Evolutionary conservation across 1,140 invertebrate genomes (phyloP), one percentile per base, ranked within the genome.

Genomic region (Caerostris darwini): DNA sequence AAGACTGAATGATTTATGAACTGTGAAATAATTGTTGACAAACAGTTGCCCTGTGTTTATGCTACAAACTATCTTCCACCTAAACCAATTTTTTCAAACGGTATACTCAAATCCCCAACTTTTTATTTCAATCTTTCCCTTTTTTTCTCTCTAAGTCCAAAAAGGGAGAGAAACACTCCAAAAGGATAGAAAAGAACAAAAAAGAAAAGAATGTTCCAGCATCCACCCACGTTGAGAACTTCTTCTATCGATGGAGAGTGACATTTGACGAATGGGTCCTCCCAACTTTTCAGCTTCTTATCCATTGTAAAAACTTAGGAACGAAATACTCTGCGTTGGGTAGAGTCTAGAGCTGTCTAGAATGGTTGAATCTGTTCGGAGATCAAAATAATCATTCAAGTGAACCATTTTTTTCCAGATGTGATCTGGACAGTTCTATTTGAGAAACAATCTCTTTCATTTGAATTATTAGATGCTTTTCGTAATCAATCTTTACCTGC

Each of bases 251-350:
- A 85, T 85, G 19, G 12, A 85, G 82, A 57, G 57, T 85, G 82
- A 85, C 82, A 58, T 85, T 85, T 85, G 82, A 85, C 82, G 82
- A 85, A 85, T 85, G 82, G n/a, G 50, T 12, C 82, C 50, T 12
- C 12, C 57, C 57, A 85, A 85, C 54, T 14, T 85, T 85, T n/a
- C 82, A 81, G 71, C 53, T 81, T 81, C 71, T 81, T 81, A 81
- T 81, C 71, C 50, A 81, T 34, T 81, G 19, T 34, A 81, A 81
- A 81, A 81, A 81, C 71, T 50, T 17, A 81, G 71, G 50, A 81
- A 81, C 19, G 71, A 81, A 8, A 10, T 19, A 81, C 19, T 50
- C n/a, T 34, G 53, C 10, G 19, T 81, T 81, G 17, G 17, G 53
- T 17, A 10, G 71, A 10, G 71, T 81, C 53, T 81, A 53, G 71